These are phyloP conservation scores for Neogale vison DNA, from an alignment of 2,113 vertebrate genomes.

Conservation along the genomic window DNA sequence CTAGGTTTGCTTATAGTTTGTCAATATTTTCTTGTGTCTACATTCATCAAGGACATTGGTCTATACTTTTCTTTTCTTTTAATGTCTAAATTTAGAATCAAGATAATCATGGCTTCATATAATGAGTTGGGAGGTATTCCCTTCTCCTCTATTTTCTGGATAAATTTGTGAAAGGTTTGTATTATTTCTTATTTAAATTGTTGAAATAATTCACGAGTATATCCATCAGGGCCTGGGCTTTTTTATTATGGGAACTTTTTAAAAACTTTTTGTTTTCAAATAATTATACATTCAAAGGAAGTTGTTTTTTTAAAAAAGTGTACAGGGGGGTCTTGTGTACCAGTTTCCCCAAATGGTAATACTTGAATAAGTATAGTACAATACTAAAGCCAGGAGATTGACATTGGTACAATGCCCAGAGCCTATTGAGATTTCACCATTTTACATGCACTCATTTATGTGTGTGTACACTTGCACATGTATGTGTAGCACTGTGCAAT, in stretches of 20 bases:
- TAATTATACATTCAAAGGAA: neutral
- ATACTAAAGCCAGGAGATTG: neutral
- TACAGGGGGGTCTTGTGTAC: neutral
- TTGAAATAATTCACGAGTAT: neutral
- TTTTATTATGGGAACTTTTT: neutral
- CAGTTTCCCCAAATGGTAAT: neutral
- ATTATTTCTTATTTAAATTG: neutral
- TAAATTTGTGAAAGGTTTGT: neutral
- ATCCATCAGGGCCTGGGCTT: neutral
- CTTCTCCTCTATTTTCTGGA: neutral
- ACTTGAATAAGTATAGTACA: neutral
- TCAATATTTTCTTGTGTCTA: neutral
- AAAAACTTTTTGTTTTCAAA: neutral
- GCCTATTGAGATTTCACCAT: neutral
- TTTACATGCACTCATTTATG: neutral
- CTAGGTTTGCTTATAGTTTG: neutral
- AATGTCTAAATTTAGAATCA: neutral
- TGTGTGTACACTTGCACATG: neutral
- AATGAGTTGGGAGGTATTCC: neutral
- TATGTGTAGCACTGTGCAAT: neutral
- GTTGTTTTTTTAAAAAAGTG: neutral
- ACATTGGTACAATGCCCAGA: neutral
- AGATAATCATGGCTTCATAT: neutral
- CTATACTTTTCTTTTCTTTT: neutral
- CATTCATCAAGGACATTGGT: neutral